phyloP scores from a whole-genome alignment of 2,888 invertebrate species.

The Aspidiotus rigidus region DNA sequence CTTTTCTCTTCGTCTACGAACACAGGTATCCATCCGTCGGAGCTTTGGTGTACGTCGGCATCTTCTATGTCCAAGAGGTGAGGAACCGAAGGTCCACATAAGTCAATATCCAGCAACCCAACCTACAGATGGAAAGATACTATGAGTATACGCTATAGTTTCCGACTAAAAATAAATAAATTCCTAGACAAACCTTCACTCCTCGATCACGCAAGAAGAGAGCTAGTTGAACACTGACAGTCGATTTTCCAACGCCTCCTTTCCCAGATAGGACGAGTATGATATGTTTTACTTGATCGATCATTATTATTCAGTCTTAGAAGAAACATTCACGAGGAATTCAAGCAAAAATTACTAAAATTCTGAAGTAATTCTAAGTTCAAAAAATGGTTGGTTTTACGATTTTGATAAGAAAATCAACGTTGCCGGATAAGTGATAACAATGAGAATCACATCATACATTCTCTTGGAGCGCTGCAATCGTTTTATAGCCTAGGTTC shows the following conservation, averaged over 20 bases:
- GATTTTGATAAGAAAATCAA: no score
- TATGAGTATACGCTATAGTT: no score
- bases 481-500: no score
- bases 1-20: conserved; percentile 70
- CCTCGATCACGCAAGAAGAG: conserved; percentile 69
- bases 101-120: conserved; percentile 83
- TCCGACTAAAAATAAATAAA: not conserved
- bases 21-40: conserved; percentile 91
- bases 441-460: no score
- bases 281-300: conserved; percentile 70
- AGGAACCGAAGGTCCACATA: conserved; percentile 92
- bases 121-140: conserved; percentile 53
- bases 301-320: conserved; percentile 48
- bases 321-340: no score
- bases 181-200: conserved; percentile 57
- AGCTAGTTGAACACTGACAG: conserved; percentile 87
- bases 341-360: no score
- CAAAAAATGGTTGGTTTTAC: no score
- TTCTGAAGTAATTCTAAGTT: no score
- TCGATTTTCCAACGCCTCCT: conserved; percentile 98
- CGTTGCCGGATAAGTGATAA: no score
- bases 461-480: no score
- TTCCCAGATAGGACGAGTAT: conserved; percentile 94
- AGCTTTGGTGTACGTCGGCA: conserved; percentile 76
- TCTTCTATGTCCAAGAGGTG: conserved; percentile 76